Conservation (phyloP, 2,888 invertebrate species). For the Scrobipalpa costella region DNA sequence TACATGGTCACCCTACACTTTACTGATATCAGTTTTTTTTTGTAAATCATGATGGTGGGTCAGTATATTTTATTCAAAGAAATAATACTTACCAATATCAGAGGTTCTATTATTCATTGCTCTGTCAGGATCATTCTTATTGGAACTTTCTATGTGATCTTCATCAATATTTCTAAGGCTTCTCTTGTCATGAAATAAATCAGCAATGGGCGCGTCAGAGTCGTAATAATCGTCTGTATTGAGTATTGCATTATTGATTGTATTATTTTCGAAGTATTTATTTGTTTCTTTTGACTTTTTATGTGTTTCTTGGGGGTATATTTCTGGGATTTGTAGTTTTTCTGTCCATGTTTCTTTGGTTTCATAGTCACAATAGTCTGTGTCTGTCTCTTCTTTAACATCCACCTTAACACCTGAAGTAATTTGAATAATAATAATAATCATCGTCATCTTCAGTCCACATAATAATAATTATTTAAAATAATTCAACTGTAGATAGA, state of each 20-base stretch:
- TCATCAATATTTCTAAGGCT: constrained; percentile 22
- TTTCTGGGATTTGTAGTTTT: no score
- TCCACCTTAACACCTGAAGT: no score
- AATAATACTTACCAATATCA: constrained; percentile 21
- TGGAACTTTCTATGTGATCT: constrained; percentile 15
- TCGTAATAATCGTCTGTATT: constrained; percentile 40
- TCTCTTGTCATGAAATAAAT: constrained; percentile 36
- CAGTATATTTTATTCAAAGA: background rate
- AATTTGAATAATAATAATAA: no score
- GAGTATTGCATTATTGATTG: constrained; percentile 30
- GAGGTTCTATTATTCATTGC: background rate
- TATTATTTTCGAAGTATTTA: background rate
- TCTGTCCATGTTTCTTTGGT: no score
- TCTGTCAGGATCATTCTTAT: constrained; percentile 6
- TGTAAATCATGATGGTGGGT: no score
- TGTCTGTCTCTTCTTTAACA: no score
- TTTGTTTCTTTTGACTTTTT: background rate
- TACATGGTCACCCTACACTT: no score
- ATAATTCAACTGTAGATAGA: no score
- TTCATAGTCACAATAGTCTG: no score
- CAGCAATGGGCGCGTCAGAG: constrained; percentile 51
- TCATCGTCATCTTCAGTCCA: no score
- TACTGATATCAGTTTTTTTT: no score
- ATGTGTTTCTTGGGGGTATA: background rate
- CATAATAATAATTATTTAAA: no score